Conservation (phyloP, 2,888 invertebrate species). For the Lithophane semibrunnea region DNA sequence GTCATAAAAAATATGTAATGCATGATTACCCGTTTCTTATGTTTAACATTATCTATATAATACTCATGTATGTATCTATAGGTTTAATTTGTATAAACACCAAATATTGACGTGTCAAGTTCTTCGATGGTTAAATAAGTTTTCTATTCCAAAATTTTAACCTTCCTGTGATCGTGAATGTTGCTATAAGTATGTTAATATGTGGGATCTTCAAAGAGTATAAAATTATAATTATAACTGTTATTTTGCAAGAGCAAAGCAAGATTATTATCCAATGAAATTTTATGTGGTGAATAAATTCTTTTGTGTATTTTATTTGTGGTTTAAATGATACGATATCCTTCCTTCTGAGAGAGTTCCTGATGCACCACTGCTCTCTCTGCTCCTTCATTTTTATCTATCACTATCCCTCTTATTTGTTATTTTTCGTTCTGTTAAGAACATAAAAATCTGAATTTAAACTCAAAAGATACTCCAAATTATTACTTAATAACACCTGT, state of each 20-base stretch:
- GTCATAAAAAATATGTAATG: conserved; percentile 64
- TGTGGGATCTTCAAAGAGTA: conserved; percentile 85
- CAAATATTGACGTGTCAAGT: conserved; percentile 80
- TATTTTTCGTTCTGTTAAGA: not conserved
- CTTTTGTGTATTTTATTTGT: conserved; percentile 86
- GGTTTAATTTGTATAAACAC: conserved; percentile 86
- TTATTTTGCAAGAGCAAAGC: conserved; percentile 86
- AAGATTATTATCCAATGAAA: conserved; percentile 74
- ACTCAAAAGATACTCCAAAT: not conserved
- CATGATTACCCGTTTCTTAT: conserved; percentile 67
- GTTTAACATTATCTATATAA: conserved; percentile 72
- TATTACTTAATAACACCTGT: not conserved
- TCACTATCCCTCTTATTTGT: not conserved
- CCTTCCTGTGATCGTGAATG: conserved; percentile 89
- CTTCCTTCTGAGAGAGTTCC: not conserved
- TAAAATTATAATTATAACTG: conserved; percentile 83
- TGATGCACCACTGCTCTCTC: not conserved
- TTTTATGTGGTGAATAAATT: conserved; percentile 90
- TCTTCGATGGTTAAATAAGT: conserved; percentile 82
- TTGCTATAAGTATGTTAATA: conserved; percentile 85
- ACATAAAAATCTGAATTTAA: not conserved
- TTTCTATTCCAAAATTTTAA: conserved; percentile 89
- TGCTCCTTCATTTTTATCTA: not conserved
- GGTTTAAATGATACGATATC: conserved; percentile 58
- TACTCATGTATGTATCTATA: conserved; percentile 80